A percentile compares a stretch with the other conserved stretches of the same genome.
Evolutionary conservation across 2,113 vertebrate species (phyloP).

Genomic region (Psephotus haematonotus): DNA sequence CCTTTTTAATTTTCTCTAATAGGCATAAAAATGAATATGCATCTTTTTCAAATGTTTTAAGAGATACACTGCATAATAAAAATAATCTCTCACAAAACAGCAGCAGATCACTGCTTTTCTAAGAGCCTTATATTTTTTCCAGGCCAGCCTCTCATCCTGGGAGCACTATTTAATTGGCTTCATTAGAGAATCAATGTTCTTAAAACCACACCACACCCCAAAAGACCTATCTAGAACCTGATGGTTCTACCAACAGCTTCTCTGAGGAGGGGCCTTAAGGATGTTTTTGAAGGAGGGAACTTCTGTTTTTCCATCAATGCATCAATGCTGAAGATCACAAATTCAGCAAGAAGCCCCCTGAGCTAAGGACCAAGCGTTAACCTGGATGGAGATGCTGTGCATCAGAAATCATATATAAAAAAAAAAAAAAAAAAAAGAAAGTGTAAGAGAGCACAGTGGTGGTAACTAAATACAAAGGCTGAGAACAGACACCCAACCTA

Average conservation of each 20-base stretch:
- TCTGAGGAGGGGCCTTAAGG: neutral
- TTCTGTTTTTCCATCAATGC: neutral
- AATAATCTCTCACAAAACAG: neutral
- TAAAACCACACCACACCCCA: neutral
- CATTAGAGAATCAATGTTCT: neutral
- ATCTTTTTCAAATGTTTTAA: neutral
- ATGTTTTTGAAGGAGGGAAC: neutral
- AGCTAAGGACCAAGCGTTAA: neutral
- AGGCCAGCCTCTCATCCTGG: neutral
- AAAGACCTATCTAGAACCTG: neutral
- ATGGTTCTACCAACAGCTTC: neutral
- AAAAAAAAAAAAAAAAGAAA: neutral
- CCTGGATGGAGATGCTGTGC: neutral
- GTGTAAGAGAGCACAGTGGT: rapidly evolving
- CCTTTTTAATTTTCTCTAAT: neutral
- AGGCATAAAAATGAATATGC: neutral
- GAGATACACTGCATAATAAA: neutral
- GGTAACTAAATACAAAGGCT: neutral
- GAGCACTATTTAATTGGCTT: neutral
- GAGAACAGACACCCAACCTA: neutral
- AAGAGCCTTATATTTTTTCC: neutral
- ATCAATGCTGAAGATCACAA: neutral
- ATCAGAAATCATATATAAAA: neutral
- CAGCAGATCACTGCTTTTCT: neutral
- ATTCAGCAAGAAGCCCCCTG: neutral